Base-by-base conservation (phyloP, 2,797 vertebrate genomes). In the Petrocephalus schoutedeni region DNA sequence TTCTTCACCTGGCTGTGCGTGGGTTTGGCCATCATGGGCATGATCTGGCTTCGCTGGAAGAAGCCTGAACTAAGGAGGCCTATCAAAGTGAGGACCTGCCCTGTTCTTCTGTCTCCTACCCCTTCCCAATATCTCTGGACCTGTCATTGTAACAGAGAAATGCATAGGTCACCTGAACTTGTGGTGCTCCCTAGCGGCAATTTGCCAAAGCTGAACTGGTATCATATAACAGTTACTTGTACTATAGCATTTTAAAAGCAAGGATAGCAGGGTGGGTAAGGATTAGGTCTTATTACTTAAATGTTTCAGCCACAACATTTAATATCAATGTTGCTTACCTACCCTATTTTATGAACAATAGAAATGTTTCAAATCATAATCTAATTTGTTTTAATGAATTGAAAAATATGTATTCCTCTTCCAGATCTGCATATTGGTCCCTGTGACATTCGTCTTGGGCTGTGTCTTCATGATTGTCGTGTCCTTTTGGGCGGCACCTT, bases 1-100 rank as follows among this genome's bases (percentile, higher is more conserved):
- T 96, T 96, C 93, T 96, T 96, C 91, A 96, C 95, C 57, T 96
- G 95, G 95, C 91, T 96, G 3, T 96, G 95, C 57, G 95, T 96
- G 0, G 95, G 95, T 0, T 94, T 95, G 94, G 95, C 95, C 87
- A 95, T 96, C 0, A 92, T 92, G 0, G 95, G 95, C 28, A 89
- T 96, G 94, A 59, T 96, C 21, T 95, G 95, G 95, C 91, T 96
- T 84, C 95, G 95, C 21, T 85, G 94, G 67, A 93, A 89, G 67
- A 94, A 95, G 87, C 95, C 95, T 0, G 74, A 95, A 2, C 93
- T 95, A 88, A 89, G 89, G 86, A 91, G 95, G 88, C 95, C 95
- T 41, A 94, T 96, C 80, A 96, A 95, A 95, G 95, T 96, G 54
- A 87, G 32, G 9, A 57, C 56, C 19, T 32, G 84, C 56, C 36